These are phyloP conservation scores for Buceros bicornis DNA, from an alignment of 2,797 vertebrate genomes.

Conservation along the genomic window DNA sequence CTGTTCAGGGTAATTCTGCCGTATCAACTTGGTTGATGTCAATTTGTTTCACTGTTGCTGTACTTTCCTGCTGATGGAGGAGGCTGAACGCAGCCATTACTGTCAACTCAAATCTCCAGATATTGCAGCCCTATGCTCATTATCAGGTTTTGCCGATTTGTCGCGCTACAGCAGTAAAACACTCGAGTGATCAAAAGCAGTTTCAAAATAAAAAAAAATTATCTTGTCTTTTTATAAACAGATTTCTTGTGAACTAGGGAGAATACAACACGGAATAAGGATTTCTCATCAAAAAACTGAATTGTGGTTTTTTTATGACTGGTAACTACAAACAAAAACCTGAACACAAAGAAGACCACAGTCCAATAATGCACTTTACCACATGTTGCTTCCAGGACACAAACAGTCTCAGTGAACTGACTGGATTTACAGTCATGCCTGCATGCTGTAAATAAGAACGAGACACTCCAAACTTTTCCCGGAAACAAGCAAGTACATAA, in stretches of 20 bases:
- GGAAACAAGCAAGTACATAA: neutral
- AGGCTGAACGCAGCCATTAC: constrained; percentile 20
- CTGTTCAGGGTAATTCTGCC: neutral
- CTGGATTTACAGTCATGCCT: neutral
- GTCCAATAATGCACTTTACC: neutral
- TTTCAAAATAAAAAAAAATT: neutral
- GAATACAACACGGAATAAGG: neutral
- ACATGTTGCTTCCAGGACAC: neutral
- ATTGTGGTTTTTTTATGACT: neutral
- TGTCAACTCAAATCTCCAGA: neutral
- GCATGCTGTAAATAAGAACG: accelerated
- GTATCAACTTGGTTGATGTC: neutral
- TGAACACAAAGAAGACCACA: neutral
- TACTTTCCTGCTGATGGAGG: neutral
- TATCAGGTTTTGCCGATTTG: neutral
- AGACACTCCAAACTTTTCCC: neutral
- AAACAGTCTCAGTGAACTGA: neutral
- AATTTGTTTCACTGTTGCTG: neutral
- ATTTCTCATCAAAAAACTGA: neutral
- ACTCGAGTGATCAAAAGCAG: neutral
- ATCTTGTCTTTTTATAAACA: neutral
- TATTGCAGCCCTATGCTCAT: neutral
- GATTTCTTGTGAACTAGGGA: neutral
- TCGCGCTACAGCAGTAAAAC: neutral
- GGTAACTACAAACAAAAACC: neutral